A percentile compares a stretch with the other conserved stretches of the same genome.
Conservation (phyloP, 2,888 invertebrate genomes). For the Hymenopus coronatus region DNA sequence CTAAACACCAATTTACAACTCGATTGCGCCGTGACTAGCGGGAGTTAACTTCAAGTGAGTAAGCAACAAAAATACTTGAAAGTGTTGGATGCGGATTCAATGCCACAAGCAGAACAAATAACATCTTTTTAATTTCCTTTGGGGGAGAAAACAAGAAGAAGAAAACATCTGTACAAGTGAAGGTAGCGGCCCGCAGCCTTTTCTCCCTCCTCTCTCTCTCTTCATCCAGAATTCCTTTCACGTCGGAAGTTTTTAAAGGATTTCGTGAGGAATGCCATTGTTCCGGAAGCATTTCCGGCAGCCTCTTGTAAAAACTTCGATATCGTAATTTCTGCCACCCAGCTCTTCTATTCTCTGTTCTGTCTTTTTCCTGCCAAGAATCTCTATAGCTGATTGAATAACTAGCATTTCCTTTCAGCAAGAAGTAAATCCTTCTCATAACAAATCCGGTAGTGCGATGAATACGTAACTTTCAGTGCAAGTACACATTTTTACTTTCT, state of each 20-base stretch:
- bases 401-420: neutral
- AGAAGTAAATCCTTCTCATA: neutral
- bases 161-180: neutral
- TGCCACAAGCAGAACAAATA: neutral
- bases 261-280: neutral
- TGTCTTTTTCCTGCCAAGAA: too few species aligned
- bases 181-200: neutral
- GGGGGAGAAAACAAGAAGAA: neutral
- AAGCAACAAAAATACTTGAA: neutral
- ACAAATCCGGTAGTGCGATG: too few species aligned
- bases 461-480: too few species aligned
- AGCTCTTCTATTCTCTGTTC: neutral
- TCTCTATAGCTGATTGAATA: neutral
- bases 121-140: neutral
- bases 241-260: neutral
- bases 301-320: neutral
- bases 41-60: neutral
- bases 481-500: too few species aligned
- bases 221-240: neutral
- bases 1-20: neutral
- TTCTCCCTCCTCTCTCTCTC: neutral
- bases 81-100: neutral
- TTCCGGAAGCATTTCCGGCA: neutral
- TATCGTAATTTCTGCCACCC: neutral
- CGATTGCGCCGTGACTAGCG: neutral